These are phyloP conservation scores for Parazoanthus darwini DNA, from an alignment of 92 coral and sea anemone genomes.

Conservation along the genomic window DNA sequence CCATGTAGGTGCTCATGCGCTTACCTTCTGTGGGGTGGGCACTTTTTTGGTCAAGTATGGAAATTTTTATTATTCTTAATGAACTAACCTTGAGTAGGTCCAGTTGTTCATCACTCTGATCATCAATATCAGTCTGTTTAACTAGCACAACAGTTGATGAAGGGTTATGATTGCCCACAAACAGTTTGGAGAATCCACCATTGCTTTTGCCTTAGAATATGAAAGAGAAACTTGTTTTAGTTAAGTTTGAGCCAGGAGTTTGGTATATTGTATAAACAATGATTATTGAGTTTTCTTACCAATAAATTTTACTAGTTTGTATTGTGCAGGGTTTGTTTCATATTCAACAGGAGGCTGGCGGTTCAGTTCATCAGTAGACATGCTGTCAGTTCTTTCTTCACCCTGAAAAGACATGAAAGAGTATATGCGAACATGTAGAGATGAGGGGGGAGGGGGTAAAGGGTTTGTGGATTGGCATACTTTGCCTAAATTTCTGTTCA, in stretches of 20 bases:
- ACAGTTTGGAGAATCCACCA: slow-evolving; percentile 76
- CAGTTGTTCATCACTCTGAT: slow-evolving; percentile 71
- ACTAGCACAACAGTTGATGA: slow-evolving; percentile 72
- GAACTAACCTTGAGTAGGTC: slow-evolving; percentile 70
- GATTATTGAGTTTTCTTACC: slow-evolving; percentile 43
- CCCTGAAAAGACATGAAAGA: not conserved
- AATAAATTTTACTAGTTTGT: slow-evolving; percentile 54
- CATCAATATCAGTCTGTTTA: slow-evolving; percentile 81
- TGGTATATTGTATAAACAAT: not conserved
- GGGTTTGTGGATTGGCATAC: not conserved
- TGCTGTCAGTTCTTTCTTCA: slow-evolving; percentile 11
- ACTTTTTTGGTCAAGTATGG: too few species aligned
- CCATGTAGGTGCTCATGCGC: too few species aligned
- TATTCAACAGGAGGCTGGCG: slow-evolving; percentile 50
- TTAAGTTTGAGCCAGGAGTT: not conserved
- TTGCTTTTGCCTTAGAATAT: slow-evolving; percentile 65
- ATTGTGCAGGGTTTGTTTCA: slow-evolving; percentile 66
- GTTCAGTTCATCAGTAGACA: slow-evolving; percentile 70
- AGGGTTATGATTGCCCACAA: slow-evolving; percentile 66
- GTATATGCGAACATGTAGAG: not conserved
- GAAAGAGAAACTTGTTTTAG: not conserved
- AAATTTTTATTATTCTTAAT: too few species aligned
- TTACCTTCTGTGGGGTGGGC: too few species aligned
- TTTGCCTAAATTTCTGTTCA: not conserved
- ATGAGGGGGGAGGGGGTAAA: not conserved